Conservation (phyloP, 2,888 invertebrate species). For the Cinara cedri region DNA sequence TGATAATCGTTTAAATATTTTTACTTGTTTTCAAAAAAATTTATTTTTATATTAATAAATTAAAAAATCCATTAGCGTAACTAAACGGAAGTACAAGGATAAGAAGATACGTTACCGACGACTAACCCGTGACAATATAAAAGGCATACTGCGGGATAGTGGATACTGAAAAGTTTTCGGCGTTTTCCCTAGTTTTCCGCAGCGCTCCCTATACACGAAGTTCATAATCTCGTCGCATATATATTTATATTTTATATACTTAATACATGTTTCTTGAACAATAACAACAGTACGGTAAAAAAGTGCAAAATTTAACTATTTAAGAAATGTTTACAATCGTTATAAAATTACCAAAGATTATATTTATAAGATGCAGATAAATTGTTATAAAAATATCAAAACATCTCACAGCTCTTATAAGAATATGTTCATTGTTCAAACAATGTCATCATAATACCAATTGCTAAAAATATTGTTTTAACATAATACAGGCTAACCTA, state of each 20-base stretch:
- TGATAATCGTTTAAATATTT: background rate
- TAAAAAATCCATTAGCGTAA: slow-evolving; percentile 5
- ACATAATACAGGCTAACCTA: too few relatives aligned
- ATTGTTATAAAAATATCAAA: too few relatives aligned
- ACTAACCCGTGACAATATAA: slow-evolving; percentile 20
- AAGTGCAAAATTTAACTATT: too few relatives aligned
- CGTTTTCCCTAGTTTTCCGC: slow-evolving; percentile 38
- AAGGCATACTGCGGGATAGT: slow-evolving; percentile 41
- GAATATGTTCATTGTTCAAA: too few relatives aligned
- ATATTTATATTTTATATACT: background rate
- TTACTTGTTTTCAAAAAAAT: background rate
- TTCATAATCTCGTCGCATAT: background rate
- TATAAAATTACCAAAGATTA: too few relatives aligned
- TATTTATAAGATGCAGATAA: too few relatives aligned
- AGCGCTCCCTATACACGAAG: slow-evolving; percentile 43
- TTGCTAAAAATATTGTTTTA: too few relatives aligned
- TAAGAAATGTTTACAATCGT: too few relatives aligned
- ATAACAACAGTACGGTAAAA: background rate
- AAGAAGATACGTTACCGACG: background rate
- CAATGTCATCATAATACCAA: too few relatives aligned
- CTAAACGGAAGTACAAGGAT: background rate
- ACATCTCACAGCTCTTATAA: too few relatives aligned
- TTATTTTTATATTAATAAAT: background rate
- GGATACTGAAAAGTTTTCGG: slow-evolving; percentile 28
- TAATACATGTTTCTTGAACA: slow-evolving; percentile 2